Percentiles rank a stretch among this genome's conserved stretches.
Conservation (phyloP, 2,113 vertebrate species). For the Ornithorhynchus anatinus region DNA sequence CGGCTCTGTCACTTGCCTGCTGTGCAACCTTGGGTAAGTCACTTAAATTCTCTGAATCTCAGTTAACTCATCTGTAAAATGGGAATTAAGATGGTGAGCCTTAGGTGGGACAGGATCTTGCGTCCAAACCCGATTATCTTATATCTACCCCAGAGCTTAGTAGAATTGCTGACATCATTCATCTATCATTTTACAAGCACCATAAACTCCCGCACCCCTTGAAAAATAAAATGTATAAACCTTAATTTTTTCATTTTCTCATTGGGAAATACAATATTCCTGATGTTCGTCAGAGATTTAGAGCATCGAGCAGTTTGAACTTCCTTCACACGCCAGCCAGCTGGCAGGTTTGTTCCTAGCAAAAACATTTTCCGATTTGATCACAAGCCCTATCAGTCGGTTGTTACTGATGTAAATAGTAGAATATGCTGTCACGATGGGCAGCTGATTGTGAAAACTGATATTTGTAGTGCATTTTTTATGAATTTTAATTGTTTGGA, state of each 20-base stretch:
- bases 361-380: conserved; percentile 63
- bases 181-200: no score
- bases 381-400: conserved; percentile 46
- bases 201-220: no score
- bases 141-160: no score
- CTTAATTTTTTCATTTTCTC: conserved; percentile 23
- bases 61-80: no score
- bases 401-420: conserved; percentile 60
- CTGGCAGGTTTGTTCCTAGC: conserved; percentile 56
- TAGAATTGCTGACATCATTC: no score
- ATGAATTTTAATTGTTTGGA: conserved; percentile 70
- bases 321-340: conserved; percentile 52
- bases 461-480: conserved; percentile 61
- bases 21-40: no score
- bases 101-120: no score
- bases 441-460: conserved; percentile 60
- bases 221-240: conserved; percentile 16
- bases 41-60: no score
- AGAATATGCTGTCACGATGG: conserved; percentile 46
- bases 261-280: conserved; percentile 47
- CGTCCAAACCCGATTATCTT: no score
- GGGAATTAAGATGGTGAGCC: no score
- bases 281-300: conserved; percentile 42
- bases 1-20: no score
- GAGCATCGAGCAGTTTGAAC: conserved; percentile 52